A percentile compares a stretch with the other conserved stretches of the same genome.
These are phyloP conservation scores for Aphis gossypii DNA, from an alignment of 1,140 invertebrate genomes.

Conservation along the genomic window DNA sequence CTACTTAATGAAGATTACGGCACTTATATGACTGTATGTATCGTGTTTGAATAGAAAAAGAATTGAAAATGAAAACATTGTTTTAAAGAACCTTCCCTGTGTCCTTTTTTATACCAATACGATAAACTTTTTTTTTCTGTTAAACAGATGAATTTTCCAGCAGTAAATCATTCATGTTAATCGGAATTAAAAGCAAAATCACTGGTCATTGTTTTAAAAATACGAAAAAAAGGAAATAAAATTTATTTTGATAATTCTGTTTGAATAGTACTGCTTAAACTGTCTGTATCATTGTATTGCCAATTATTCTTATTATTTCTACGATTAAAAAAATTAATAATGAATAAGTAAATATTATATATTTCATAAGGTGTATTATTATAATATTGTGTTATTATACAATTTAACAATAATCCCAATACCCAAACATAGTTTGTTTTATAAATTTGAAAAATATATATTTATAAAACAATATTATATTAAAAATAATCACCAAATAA, in stretches of 20 bases:
- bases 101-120: not conserved
- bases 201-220: not conserved
- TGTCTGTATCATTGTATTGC: not conserved
- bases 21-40: not conserved
- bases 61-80: not conserved
- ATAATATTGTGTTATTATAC: not conserved
- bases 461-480: not conserved
- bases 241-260: not conserved
- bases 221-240: not conserved
- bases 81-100: not conserved
- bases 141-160: not conserved
- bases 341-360: not conserved
- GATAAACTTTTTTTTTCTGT: not conserved
- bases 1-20: not conserved
- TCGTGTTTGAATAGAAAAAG: not conserved
- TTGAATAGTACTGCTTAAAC: not conserved
- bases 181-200: not conserved
- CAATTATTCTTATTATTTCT: not conserved
- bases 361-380: not conserved
- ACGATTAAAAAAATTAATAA: not conserved
- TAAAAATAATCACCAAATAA: not conserved
- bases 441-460: not conserved
- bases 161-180: not conserved
- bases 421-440: rapidly evolving
- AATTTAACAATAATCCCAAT: not conserved